Evolutionary conservation across 1,140 invertebrate genomes (phyloP), one percentile per base, ranked within the genome.

Genomic region (Aphelinus certus): DNA sequence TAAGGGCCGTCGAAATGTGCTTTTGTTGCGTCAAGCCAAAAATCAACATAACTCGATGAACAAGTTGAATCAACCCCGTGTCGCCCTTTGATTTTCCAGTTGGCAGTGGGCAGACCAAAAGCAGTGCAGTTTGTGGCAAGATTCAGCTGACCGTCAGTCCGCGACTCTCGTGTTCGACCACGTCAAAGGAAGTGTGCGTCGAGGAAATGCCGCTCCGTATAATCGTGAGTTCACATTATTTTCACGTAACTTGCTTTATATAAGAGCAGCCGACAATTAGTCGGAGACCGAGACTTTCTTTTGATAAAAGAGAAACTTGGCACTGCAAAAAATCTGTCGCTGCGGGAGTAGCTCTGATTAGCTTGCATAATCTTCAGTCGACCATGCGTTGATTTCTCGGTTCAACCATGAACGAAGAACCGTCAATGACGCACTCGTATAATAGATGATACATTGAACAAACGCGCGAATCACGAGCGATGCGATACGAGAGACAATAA

Each of bases 91-190:
- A 48, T 60, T 67, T 71, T 74, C 2, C 7, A 79, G 76, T 62
- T 48, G 76, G 77, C 53, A 80, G 78, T 55, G 71, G 76, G 61
- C 77, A 78, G 62, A 79, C 77, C 5, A 76, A 77, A 48, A 82
- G 77, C 55, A 79, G 78, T 2, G 73, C 77, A 57, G 62, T 79
- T 71, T 73, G 76, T 62, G 70, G 73, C n/a, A 75, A 75, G 45
- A 7, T 48, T 3, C 2, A 64, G 26, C 48, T 43, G 5, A 53
- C 73, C 0, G 7, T 26, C 2, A 75, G 73, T 64, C 67, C 73
- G 5, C 69, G 51, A 67, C 2, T 68, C 1, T 70, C 60, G 9
- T 4, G 4, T 4, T 4, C 51, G 46, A 10, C 62, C 2, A 65
- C 68, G 2, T 69, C 66, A 0, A 75, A 70, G 7, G 53, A 46